Evolutionary conservation across 2,888 invertebrate species (phyloP).

Genomic region (Cosmopolites sordidus): DNA sequence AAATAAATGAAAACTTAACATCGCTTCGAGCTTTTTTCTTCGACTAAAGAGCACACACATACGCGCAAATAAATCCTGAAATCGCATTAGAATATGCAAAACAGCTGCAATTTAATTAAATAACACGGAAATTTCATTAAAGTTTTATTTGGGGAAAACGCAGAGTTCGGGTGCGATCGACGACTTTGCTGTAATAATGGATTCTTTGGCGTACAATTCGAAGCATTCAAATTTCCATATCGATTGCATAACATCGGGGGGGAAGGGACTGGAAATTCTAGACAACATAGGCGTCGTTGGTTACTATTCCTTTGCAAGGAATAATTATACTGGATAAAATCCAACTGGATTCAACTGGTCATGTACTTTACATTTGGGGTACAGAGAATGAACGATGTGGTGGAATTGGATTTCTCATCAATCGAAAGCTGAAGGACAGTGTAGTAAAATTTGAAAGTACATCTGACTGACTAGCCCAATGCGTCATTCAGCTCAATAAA

Average conservation of each 20-base stretch:
- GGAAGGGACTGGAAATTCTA: constrained; percentile 10
- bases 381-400: too few species aligned
- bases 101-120: constrained; percentile 6
- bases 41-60: neutral
- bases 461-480: too few species aligned
- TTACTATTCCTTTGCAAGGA: too few species aligned
- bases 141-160: constrained; percentile 19
- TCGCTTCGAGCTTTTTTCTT: too few species aligned
- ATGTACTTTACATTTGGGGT: too few species aligned
- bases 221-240: constrained; percentile 43
- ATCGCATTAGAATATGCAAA: neutral
- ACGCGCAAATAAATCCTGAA: neutral
- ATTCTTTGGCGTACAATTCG: constrained; percentile 32
- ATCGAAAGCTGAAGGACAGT: too few species aligned
- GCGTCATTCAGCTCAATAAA: too few species aligned
- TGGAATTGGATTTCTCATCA: too few species aligned
- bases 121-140: constrained; percentile 28
- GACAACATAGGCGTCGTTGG: neutral
- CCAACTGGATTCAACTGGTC: too few species aligned
- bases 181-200: constrained; percentile 8
- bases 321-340: too few species aligned
- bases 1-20: too few species aligned
- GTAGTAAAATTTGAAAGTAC: too few species aligned
- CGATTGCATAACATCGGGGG: constrained; percentile 39
- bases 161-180: neutral